Evolutionary conservation across 2,113 vertebrate genomes (phyloP), one percentile per base, ranked within the genome.

Genomic region (Phylloscopus whistleri): DNA sequence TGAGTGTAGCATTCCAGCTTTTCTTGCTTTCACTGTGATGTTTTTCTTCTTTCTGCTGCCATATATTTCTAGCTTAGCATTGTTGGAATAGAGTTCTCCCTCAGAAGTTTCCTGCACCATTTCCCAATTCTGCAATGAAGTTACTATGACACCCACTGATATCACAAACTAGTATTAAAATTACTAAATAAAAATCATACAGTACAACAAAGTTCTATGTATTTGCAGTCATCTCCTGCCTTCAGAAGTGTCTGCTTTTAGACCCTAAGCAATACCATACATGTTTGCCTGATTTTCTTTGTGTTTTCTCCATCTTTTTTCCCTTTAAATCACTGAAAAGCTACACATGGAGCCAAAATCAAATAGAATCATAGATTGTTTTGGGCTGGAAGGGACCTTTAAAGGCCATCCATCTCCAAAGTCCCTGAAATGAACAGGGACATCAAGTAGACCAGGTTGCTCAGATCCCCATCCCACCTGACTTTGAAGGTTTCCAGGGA

Each of bases 401-500:
- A 69, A 78, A 87, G 4, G 10, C 6, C 30, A 26, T 9, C 6
- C 30, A 26, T 9, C 72, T 60, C 26, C 48, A 68, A 5, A 1
- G 5, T 11, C 5, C 4, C 60, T 63, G 53, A 26, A 53, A 19
- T 31, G 10, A 66, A 24, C 26, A 73, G 24, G 51, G 43, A 24
- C 43, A 90, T 19, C 22, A 64, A 16, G 33, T n/a, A 48, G 20
- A 64, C 20, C 37, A 43, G 30, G 8, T 30, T 44, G 27, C 21
- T 81, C 64, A 77, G 39, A 80, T 52, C 23, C 30, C 14, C 0
- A 0, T 33, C 12, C 59, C 62, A 11, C 31, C 17, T 22, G 66
- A 49, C 31, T 24, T 28, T 21, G 43, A 75, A 43, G 4, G 6
- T 63, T 63, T 58, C 28, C 62, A 83, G 31, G 28, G 26, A 58